Base-by-base conservation (phyloP, 2,113 vertebrate species). In the Casuarius casuarius region DNA sequence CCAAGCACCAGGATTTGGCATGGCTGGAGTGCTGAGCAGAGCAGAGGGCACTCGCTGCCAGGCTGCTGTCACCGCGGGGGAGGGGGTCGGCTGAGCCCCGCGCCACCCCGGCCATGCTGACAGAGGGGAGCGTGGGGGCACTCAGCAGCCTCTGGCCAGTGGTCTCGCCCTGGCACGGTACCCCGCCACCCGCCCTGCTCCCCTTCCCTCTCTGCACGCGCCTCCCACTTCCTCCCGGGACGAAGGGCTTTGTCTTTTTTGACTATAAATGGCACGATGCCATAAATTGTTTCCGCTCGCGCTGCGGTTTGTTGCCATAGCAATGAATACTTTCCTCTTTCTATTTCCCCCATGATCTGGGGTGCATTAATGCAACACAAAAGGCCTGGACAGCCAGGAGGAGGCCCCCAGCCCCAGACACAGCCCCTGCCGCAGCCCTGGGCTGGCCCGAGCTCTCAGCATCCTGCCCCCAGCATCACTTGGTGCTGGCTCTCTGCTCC, bases 281-380 rank as follows among this genome's bases (percentile, higher is more conserved):
- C 86, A 84, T 73, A 20, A 18, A 91, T 97, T 90, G 80, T 87
- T 92, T 93, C 93, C 80, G 40, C 48, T 15, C 10, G 66, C 10
- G 33, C 91, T 92, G 93, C 2, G 35, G 87, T 87, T 14, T 59
- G 97, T 97, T 97, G 91, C 96, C 95, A 97, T 97, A 95, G 97
- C 52, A 38, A 77, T 93, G 95, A 97, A 97, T 97, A 89, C 95
- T 97, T 97, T 96, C 91, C 94, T 94, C 75, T 94, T 90, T 75
- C 95, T 31, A 25, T 89, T 95, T 95, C 94, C 92, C 93, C 95
- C 18, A 3, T 95, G 83, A 51, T 44, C 44, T 35, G 74, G 61
- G 46, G 48, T 31, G 59, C 63, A 73, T 66, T 29, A 66, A 59
- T 73, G 89, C 56, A 35, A 49, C 74, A 72, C 54, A 58, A 94